Base-by-base conservation (phyloP, 2,113 vertebrate genomes). In the Python bivittatus region DNA sequence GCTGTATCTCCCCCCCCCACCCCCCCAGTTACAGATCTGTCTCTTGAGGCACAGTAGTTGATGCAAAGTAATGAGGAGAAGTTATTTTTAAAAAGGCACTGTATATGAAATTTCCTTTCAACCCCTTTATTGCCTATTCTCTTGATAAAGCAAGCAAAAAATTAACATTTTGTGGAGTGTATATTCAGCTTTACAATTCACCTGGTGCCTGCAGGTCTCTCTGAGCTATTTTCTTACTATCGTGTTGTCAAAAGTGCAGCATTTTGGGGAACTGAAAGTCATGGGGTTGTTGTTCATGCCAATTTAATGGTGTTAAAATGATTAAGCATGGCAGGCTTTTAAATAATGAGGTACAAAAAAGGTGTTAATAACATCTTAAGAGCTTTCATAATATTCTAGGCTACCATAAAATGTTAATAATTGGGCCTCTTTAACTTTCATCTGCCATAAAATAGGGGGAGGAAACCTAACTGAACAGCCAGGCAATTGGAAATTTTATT, bases 311-410 rank as follows among this genome's bases (percentile, higher is more conserved):
- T 92, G 96, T 96, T 97, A 96, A 96, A 96, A 96, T 97, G 97
- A 97, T 97, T 96, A 97, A 97, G 96, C 94, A 92, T 95, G 96
- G 96, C 97, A 96, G 96, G 95, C 96, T 97, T 97, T 97, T 95
- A 96, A 97, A 97, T 97, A 98, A 96, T 93, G 96, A 97, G 96
- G 97, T 97, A 96, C 97, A 95, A 96, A 97, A 97, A 97, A 97
- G 97, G 97, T 97, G 98, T 97, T 97, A 98, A 98, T 98, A 97
- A 97, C 96, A 95, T 97, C 95, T 96, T 97, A 97, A 97, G 97
- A 94, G 97, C 97, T 97, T 97, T 96, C 92, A 94, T 98, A 96
- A 97, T 97, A 97, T 97, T 97, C 96, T 93, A 90, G 64, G 96
- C 97, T 95, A 95, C 96, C 97, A 97, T 96, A 97, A 97, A 97